Evolutionary conservation across 2,888 invertebrate genomes (phyloP).

Genomic region (Andrena fulva): DNA sequence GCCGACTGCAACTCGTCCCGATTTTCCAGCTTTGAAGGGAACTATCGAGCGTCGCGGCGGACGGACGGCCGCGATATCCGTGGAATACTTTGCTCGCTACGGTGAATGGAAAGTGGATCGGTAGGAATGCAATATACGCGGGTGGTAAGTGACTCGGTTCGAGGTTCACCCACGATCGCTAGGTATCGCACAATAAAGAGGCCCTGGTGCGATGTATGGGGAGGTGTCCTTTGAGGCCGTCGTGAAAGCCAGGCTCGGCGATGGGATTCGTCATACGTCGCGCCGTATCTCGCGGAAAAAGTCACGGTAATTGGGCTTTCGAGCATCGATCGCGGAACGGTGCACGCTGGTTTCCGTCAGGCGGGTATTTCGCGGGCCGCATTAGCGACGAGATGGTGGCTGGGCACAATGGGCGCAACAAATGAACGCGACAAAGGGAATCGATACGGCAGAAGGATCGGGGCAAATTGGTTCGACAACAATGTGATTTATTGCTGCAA

Average conservation of each 20-base stretch:
- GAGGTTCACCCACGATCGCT: constrained; percentile 18
- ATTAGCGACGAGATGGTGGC: constrained; percentile 22
- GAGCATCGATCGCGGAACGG: background rate
- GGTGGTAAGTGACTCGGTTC: constrained; percentile 37
- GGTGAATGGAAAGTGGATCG: constrained; percentile 41
- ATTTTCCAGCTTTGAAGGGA: constrained; percentile 44
- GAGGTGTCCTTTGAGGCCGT: constrained; percentile 21
- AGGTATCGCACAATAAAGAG: constrained; percentile 19
- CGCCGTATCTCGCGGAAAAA: background rate
- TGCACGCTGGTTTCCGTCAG: background rate
- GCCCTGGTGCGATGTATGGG: constrained; percentile 13
- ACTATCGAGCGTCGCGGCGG: constrained; percentile 14
- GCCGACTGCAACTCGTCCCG: constrained; percentile 34
- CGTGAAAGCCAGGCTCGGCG: background rate
- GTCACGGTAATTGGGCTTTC: constrained; percentile 5
- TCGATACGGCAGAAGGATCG: constrained; percentile 42
- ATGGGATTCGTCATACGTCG: background rate
- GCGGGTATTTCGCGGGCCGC: constrained; percentile 10
- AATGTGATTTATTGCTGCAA: constrained; percentile 51
- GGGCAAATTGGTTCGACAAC: constrained; percentile 56
- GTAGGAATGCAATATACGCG: constrained; percentile 58
- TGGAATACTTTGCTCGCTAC: constrained; percentile 34
- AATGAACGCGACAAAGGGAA: constrained; percentile 48
- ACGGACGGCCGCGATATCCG: constrained; percentile 24
- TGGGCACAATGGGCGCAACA: constrained; percentile 33